Conservation (phyloP, 1,140 invertebrate genomes). For the Orchestia grillus region DNA sequence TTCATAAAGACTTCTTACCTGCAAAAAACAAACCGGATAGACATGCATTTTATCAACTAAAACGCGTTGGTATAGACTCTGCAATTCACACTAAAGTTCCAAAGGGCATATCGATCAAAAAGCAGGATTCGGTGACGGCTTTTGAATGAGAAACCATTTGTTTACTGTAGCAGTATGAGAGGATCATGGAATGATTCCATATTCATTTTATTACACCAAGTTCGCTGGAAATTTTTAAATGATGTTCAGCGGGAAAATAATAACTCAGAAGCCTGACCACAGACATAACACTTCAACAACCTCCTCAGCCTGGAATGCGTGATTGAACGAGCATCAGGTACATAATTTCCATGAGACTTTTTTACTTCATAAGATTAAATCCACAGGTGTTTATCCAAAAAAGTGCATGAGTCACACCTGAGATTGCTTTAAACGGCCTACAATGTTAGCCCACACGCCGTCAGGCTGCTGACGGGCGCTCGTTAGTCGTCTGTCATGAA, state of each 20-base stretch:
- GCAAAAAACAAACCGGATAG: not conserved
- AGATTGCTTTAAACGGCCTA: not conserved
- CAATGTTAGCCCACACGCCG: not conserved
- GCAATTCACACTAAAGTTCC: not conserved
- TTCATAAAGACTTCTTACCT: not conserved
- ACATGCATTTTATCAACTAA: not conserved
- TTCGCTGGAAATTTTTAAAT: not conserved
- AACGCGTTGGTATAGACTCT: no score
- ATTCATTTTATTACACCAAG: not conserved
- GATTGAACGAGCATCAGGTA: not conserved
- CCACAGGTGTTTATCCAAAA: no score
- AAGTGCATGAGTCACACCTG: not conserved
- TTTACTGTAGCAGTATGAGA: not conserved
- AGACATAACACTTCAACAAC: not conserved
- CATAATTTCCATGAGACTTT: not conserved
- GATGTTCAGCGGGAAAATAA: not conserved
- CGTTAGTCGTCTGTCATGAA: conserved; percentile 17
- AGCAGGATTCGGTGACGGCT: no score
- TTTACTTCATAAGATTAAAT: not conserved
- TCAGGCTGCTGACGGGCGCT: not conserved
- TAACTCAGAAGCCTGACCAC: not conserved
- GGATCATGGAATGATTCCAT: not conserved
- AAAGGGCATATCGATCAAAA: not conserved
- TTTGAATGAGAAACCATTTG: not conserved
- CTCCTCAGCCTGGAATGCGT: not conserved